A percentile compares a stretch with the other conserved stretches of the same genome.
phyloP scores from a whole-genome alignment of 2,888 invertebrate species.

The Drosophila limbata region DNA sequence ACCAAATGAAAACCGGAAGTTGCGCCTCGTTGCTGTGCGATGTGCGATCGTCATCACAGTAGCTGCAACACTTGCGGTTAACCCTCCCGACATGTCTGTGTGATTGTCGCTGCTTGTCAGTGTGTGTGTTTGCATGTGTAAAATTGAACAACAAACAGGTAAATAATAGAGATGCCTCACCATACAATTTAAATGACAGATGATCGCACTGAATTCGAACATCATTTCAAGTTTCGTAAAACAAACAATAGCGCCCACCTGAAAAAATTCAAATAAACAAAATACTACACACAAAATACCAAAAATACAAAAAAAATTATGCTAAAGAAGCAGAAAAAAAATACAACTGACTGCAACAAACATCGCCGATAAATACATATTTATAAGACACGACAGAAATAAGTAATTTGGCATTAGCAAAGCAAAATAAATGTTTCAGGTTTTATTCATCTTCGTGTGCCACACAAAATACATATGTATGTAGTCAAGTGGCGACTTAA shows the following conservation, averaged over 20 bases:
- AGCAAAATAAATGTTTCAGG: conserved; percentile 69
- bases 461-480: conserved; percentile 47
- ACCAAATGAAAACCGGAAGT: conserved; percentile 70
- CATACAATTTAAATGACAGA: conserved; percentile 53
- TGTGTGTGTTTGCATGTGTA: conserved; percentile 29
- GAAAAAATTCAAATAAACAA: conserved; percentile 56
- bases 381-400: conserved; percentile 47
- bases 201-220: conserved; percentile 43
- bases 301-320: conserved; percentile 28
- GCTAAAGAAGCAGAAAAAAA: conserved; percentile 24
- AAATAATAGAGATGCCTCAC: conserved; percentile 53
- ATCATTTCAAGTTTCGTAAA: conserved; percentile 54
- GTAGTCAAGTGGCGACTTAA: conserved; percentile 5
- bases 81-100: conserved; percentile 26
- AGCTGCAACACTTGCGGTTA: conserved; percentile 71
- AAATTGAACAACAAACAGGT: conserved; percentile 56
- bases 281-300: conserved; percentile 23
- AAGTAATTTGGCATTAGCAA: conserved; percentile 74
- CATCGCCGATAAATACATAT: conserved; percentile 44
- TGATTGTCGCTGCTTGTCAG: conserved; percentile 1
- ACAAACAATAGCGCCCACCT: conserved; percentile 70
- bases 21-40: conserved; percentile 51
- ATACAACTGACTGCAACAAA: conserved; percentile 62
- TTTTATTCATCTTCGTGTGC: conserved; percentile 50
- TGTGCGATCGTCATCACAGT: conserved; percentile 49